These are phyloP conservation scores for Chaetogeoica ovagalla DNA, from an alignment of 2,888 invertebrate species.

Conservation along the genomic window DNA sequence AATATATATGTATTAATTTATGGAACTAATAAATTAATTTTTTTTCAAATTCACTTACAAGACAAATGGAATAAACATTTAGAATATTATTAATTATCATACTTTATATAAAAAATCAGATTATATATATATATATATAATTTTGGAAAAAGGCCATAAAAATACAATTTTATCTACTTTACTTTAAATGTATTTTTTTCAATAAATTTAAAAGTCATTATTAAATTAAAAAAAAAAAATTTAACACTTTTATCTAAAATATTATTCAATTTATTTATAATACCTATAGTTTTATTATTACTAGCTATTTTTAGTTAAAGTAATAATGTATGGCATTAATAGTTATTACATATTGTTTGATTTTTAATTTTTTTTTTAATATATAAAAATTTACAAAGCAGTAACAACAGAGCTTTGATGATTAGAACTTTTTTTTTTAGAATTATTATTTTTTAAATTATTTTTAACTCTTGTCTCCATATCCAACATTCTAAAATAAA, in stretches of 20 bases:
- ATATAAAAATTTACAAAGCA: conserved; percentile 19
- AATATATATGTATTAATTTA: neutral
- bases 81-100: neutral
- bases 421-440: conserved; percentile 28
- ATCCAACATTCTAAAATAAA: conserved; percentile 27
- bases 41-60: neutral
- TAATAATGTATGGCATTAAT: conserved; percentile 28
- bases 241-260: neutral
- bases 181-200: neutral
- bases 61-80: conserved; percentile 8
- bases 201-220: conserved; percentile 1
- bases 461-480: conserved; percentile 13
- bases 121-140: neutral
- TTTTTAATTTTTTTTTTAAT: conserved; percentile 14
- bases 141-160: neutral
- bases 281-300: neutral
- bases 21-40: neutral
- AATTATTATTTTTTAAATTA: conserved; percentile 27
- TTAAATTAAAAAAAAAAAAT: neutral
- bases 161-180: no score
- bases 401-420: conserved; percentile 31
- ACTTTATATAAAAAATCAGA: neutral
- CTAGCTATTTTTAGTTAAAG: neutral
- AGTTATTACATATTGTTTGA: conserved; percentile 14
- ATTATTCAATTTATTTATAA: neutral